A percentile compares a stretch with the other conserved stretches of the same genome.
Evolutionary conservation across 2,113 vertebrate genomes (phyloP).

Genomic region (Zosterops borbonicus): DNA sequence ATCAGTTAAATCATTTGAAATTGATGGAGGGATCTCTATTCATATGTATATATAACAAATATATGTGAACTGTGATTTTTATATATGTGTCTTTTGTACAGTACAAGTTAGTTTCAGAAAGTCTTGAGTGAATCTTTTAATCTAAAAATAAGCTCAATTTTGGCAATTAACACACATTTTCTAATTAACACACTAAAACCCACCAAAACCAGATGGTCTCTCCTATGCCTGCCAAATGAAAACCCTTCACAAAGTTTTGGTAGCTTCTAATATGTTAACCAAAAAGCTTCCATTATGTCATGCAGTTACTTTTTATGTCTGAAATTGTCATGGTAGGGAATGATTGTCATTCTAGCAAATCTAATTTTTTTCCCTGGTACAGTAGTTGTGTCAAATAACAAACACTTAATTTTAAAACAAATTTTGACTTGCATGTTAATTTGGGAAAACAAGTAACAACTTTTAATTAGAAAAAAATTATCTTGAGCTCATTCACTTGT

Average conservation of each 20-base stretch:
- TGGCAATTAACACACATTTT: not conserved
- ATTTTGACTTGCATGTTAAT: not conserved
- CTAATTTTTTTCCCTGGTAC: fast-evolving
- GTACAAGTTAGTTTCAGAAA: not conserved
- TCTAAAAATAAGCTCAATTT: not conserved
- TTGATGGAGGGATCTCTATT: not conserved
- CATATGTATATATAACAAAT: not conserved
- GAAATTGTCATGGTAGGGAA: not conserved
- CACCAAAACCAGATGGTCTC: not conserved
- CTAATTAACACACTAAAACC: not conserved
- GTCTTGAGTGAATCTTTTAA: not conserved
- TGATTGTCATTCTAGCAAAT: not conserved
- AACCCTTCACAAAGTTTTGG: not conserved
- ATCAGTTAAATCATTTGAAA: not conserved
- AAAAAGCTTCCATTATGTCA: not conserved
- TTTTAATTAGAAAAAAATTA: not conserved
- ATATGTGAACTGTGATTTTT: not conserved
- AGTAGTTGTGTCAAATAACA: not conserved
- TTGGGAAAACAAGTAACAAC: not conserved
- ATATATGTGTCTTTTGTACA: not conserved
- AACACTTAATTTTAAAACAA: not conserved
- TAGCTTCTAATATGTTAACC: not conserved
- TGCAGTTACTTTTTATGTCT: not conserved
- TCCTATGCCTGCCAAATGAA: not conserved
- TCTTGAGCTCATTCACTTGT: not conserved